Evolutionary conservation across 64 coral and sea anemone genomes (phyloP).

Genomic region (Orbicella faveolata): DNA sequence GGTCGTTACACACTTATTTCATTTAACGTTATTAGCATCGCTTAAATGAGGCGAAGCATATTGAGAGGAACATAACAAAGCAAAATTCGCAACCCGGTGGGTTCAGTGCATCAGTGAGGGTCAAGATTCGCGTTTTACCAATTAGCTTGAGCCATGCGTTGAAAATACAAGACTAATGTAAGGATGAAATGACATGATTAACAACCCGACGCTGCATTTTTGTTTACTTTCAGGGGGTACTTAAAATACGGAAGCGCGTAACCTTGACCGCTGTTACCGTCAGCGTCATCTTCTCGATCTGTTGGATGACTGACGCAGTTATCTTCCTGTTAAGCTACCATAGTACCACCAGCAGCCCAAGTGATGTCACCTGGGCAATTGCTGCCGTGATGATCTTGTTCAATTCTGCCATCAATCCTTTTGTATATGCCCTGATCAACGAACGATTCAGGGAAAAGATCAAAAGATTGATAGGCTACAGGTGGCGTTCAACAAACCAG

Average conservation of each 20-base stretch:
- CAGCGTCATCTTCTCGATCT: not conserved
- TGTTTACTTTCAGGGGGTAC: not conserved
- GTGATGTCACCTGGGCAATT: not conserved
- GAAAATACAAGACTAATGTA: too few species aligned
- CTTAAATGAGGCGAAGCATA: too few species aligned
- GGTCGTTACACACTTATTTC: too few species aligned
- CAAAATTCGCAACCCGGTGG: too few species aligned
- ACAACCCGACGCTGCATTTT: not conserved
- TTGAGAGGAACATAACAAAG: too few species aligned
- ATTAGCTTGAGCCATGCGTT: too few species aligned
- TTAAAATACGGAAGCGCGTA: not conserved
- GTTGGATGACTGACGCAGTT: not conserved
- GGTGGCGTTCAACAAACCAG: too few species aligned
- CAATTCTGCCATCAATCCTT: conserved; percentile 10
- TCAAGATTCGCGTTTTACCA: too few species aligned
- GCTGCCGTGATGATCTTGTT: not conserved
- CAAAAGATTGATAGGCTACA: not conserved
- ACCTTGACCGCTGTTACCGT: not conserved
- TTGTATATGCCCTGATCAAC: not conserved
- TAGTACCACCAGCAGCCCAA: not conserved
- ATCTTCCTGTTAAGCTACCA: not conserved
- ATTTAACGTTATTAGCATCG: too few species aligned
- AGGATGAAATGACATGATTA: not conserved
- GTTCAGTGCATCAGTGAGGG: too few species aligned
- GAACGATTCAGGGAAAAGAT: not conserved